Percentiles rank a stretch among this genome's conserved stretches.
Evolutionary conservation across 1,140 invertebrate genomes (phyloP).

Genomic region (Hylaeus anthracinus): DNA sequence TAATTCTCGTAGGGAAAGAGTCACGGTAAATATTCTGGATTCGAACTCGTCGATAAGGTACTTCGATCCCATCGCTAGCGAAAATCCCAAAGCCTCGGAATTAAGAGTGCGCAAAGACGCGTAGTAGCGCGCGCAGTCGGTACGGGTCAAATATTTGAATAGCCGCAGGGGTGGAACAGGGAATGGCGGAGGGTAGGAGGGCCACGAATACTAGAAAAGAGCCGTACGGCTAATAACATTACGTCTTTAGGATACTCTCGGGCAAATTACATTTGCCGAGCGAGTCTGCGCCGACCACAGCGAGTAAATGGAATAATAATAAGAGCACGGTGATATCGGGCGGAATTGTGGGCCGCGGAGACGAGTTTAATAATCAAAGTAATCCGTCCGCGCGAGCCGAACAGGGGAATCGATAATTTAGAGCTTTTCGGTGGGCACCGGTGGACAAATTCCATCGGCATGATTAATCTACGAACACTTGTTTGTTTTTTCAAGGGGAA

Average conservation of each 20-base stretch:
- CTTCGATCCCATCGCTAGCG: neutral
- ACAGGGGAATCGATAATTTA: conserved; percentile 45
- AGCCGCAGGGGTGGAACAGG: conserved; percentile 2
- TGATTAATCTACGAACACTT: too few relatives aligned
- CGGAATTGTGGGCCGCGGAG: conserved; percentile 53
- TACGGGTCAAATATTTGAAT: conserved; percentile 54
- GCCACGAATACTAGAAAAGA: conserved; percentile 58
- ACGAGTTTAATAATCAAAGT: conserved; percentile 63
- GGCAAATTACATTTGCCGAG: conserved; percentile 62
- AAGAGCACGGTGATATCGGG: conserved; percentile 56
- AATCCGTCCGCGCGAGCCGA: neutral
- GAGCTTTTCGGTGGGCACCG: neutral
- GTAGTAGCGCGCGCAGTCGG: neutral
- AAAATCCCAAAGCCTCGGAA: conserved; percentile 14
- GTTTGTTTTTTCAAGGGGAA: too few relatives aligned
- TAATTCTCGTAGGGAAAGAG: too few relatives aligned
- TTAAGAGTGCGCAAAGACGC: neutral
- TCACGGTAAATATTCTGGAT: too few relatives aligned
- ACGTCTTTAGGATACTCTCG: conserved; percentile 62
- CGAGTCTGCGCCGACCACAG: conserved; percentile 10
- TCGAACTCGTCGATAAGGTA: too few relatives aligned
- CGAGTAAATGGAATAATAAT: conserved; percentile 58
- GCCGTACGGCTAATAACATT: conserved; percentile 55
- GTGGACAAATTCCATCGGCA: neutral
- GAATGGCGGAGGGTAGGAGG: neutral